Conservation (phyloP, 2,113 vertebrate species). For the Orycteropus afer region DNA sequence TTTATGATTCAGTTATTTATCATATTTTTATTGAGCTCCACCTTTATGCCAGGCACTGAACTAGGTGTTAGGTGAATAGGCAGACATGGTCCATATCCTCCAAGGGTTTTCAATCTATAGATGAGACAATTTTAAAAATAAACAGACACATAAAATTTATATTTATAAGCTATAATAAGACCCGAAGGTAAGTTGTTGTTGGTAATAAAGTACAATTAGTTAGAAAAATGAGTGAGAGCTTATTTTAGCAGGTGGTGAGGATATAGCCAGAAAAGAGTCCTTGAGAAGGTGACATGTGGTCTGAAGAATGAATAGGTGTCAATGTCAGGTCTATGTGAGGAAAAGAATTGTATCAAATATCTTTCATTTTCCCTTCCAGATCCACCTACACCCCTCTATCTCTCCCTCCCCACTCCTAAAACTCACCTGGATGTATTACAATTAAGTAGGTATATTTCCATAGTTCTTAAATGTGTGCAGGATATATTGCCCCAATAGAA, state of each 20-base stretch:
- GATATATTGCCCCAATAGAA: too few species aligned
- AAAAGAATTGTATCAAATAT: background rate
- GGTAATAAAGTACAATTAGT: background rate
- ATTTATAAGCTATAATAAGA: background rate
- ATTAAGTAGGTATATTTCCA: background rate
- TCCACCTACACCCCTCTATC: background rate
- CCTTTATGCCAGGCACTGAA: background rate
- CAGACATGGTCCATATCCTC: too few species aligned
- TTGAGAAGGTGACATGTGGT: background rate
- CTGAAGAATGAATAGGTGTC: background rate
- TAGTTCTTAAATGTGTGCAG: too few species aligned
- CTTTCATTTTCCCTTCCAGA: background rate
- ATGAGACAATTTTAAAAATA: conserved; percentile 2
- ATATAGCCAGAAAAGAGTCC: background rate
- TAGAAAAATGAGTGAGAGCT: background rate
- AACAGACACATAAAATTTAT: background rate
- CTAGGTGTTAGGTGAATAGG: background rate
- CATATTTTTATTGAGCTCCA: background rate
- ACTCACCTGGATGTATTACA: background rate
- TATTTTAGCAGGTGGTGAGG: background rate
- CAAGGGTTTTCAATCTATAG: background rate
- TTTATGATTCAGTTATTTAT: background rate
- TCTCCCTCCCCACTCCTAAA: background rate
- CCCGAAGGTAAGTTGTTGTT: background rate
- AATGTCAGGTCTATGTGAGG: background rate